phyloP scores from a whole-genome alignment of 1,140 invertebrate species.

The Kradibia gibbosae region DNA sequence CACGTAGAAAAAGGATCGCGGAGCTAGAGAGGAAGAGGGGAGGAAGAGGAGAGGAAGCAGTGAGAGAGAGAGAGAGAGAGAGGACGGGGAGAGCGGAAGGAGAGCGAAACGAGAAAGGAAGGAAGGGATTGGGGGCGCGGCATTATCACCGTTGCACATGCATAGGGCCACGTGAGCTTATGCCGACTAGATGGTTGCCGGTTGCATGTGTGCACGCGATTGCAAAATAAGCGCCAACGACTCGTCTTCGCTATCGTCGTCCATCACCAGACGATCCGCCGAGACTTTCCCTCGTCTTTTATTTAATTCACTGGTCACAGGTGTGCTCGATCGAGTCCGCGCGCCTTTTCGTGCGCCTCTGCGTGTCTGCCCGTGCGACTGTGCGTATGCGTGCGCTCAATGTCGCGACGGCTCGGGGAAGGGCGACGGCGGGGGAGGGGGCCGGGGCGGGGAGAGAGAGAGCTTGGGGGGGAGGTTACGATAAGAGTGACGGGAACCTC shows the following conservation, averaged over 20 bases:
- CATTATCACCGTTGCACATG: neutral
- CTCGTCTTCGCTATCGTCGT: neutral
- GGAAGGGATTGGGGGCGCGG: neutral
- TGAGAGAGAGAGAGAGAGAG: neutral
- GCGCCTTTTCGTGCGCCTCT: neutral
- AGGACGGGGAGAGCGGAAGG: too few relatives aligned
- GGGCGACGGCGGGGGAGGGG: neutral
- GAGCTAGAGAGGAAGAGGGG: neutral
- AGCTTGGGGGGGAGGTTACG: neutral
- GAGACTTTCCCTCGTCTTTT: slow-evolving; percentile 18
- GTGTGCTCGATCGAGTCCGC: neutral
- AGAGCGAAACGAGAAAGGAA: neutral
- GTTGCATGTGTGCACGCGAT: neutral
- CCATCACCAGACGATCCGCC: neutral
- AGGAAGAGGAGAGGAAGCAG: neutral
- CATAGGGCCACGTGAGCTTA: neutral
- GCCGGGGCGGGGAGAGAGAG: neutral
- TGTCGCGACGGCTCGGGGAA: neutral
- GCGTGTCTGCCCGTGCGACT: neutral
- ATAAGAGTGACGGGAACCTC: neutral
- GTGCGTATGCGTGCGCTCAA: neutral
- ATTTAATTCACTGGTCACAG: slow-evolving; percentile 20
- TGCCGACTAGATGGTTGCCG: neutral
- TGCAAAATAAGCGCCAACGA: slow-evolving; percentile 13
- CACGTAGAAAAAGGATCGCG: neutral